These are phyloP conservation scores for Nicator chloris DNA, from an alignment of 2,113 vertebrate genomes.

Conservation along the genomic window DNA sequence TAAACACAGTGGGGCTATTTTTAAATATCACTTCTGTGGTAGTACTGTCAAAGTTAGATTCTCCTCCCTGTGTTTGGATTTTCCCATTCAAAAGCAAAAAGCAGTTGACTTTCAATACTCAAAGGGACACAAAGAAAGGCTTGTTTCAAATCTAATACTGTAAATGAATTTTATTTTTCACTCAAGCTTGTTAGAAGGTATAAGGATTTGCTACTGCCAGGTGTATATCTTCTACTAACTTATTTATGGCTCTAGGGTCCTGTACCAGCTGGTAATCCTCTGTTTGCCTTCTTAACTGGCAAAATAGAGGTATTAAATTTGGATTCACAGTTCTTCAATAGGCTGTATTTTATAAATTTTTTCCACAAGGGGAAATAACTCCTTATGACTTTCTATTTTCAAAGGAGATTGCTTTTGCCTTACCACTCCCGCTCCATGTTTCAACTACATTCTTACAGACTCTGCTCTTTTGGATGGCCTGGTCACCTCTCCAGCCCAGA, in stretches of 20 bases:
- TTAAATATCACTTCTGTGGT: not conserved
- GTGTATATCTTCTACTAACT: not conserved
- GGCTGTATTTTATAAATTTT: not conserved
- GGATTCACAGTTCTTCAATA: not conserved
- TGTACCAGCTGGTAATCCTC: not conserved
- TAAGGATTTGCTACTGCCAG: not conserved
- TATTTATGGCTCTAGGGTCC: not conserved
- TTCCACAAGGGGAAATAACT: not conserved
- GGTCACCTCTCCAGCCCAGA: not conserved
- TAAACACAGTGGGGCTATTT: not conserved
- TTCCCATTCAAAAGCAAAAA: not conserved
- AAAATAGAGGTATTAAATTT: not conserved
- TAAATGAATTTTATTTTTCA: not conserved
- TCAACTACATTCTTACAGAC: not conserved
- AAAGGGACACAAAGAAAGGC: not conserved
- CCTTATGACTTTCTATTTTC: not conserved
- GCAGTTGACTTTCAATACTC: not conserved
- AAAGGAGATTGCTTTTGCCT: not conserved
- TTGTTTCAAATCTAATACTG: not conserved
- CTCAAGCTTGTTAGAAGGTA: not conserved
- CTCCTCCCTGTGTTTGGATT: not conserved
- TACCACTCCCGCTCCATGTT: accelerated
- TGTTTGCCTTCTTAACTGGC: not conserved
- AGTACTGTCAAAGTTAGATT: not conserved
- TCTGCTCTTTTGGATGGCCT: not conserved